A percentile compares a stretch with the other conserved stretches of the same genome.
Conservation (phyloP, 2,888 invertebrate species). For the Drosophila vallismaia region DNA sequence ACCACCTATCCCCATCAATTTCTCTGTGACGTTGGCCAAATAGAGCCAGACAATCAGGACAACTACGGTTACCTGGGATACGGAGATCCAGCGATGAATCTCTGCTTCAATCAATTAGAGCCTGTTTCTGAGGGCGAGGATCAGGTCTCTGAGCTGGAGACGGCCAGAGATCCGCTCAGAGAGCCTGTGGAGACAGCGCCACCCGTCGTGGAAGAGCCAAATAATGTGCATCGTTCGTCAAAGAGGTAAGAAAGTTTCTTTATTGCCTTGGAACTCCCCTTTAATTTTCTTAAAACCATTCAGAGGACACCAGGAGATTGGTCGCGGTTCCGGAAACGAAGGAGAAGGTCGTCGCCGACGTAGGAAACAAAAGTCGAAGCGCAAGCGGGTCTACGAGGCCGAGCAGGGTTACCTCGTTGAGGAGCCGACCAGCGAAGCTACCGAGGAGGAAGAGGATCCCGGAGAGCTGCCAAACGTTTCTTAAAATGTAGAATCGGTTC, state of each 20-base stretch:
- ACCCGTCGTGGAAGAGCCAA: not conserved
- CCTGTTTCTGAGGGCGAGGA: not conserved
- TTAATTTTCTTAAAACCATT: not conserved
- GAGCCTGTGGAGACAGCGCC: not conserved
- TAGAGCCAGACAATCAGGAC: not conserved
- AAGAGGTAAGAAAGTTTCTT: not conserved
- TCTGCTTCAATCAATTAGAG: not conserved
- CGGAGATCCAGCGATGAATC: not conserved
- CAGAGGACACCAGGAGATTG: not conserved
- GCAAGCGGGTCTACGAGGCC: slow-evolving; percentile 1
- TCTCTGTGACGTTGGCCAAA: not conserved
- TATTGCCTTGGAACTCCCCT: no score
- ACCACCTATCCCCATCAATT: not conserved
- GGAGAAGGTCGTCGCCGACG: not conserved
- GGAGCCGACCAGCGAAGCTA: not conserved
- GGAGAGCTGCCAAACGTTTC: not conserved
- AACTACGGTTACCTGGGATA: not conserved
- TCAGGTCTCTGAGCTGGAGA: not conserved
- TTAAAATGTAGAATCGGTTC: not conserved
- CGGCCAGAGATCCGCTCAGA: not conserved
- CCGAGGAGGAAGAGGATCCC: not conserved
- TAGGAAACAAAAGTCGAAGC: not conserved
- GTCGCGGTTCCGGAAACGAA: not conserved
- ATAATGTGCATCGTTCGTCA: not conserved
- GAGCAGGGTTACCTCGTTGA: slow-evolving; percentile 3